These are phyloP conservation scores for Zaprionus nigranus DNA, from an alignment of 1,140 invertebrate species.

Conservation along the genomic window DNA sequence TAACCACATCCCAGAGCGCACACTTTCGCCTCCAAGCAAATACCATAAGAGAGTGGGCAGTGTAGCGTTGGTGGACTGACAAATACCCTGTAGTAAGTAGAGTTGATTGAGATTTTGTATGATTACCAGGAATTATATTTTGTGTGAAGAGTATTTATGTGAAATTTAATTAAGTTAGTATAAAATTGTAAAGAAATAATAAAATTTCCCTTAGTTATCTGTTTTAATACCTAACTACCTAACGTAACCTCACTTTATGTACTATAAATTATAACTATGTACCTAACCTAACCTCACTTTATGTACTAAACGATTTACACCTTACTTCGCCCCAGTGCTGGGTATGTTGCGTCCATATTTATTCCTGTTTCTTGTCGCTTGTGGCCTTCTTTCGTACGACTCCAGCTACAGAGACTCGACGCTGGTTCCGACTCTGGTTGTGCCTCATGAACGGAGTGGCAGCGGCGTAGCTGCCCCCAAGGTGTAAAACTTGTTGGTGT, in stretches of 20 bases:
- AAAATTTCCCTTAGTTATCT: too few species aligned
- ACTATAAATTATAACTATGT: too few species aligned
- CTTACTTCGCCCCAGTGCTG: neutral
- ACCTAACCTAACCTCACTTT: neutral
- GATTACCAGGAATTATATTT: too few species aligned
- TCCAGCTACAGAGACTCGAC: slow-evolving; percentile 41
- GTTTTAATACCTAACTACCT: too few species aligned
- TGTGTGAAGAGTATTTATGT: too few species aligned
- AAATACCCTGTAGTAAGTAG: slow-evolving; percentile 6
- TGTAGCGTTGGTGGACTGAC: neutral
- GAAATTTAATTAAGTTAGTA: too few species aligned
- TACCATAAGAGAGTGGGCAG: slow-evolving; percentile 22
- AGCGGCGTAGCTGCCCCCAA: slow-evolving; percentile 55
- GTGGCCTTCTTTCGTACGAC: slow-evolving; percentile 43
- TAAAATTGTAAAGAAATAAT: too few species aligned
- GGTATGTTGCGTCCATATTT: slow-evolving; percentile 56
- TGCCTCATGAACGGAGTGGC: slow-evolving; percentile 70
- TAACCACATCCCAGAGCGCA: slow-evolving; percentile 63
- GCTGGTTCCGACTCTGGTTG: slow-evolving; percentile 18
- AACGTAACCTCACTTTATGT: too few species aligned
- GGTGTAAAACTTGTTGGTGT: slow-evolving; percentile 70
- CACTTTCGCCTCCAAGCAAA: slow-evolving; percentile 72
- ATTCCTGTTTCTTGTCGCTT: slow-evolving; percentile 59
- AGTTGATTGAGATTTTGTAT: too few species aligned
- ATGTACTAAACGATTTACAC: neutral